phyloP scores from a whole-genome alignment of 2,797 vertebrate species.

The Rhynchotus rufescens region DNA sequence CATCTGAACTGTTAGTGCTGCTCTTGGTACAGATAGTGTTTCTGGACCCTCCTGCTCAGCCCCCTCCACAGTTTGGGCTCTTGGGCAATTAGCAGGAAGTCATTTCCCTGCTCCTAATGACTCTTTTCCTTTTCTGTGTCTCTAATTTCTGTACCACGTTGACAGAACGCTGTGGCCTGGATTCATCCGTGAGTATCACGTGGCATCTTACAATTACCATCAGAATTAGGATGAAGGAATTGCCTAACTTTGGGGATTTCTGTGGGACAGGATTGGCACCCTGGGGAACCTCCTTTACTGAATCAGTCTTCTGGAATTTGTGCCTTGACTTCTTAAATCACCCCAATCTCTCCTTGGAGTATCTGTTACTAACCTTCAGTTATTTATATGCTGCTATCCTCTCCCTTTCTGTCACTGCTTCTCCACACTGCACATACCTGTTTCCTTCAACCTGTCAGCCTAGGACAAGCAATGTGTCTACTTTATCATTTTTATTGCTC shows the following conservation, averaged over 20 bases:
- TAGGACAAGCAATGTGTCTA: slow-evolving; percentile 23
- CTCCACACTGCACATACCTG: not conserved
- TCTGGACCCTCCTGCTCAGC: not conserved
- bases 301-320: not conserved
- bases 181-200: not conserved
- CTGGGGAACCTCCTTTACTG: not conserved
- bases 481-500: slow-evolving; percentile 65
- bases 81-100: not conserved
- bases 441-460: slow-evolving; percentile 24
- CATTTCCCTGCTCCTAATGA: not conserved
- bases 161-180: not conserved
- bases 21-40: not conserved
- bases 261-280: not conserved
- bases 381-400: not conserved
- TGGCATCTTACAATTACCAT: not conserved
- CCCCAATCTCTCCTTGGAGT: not conserved
- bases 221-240: not conserved
- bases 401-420: slow-evolving; percentile 26
- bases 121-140: not conserved
- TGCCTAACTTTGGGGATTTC: not conserved
- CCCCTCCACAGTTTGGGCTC: not conserved
- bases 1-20: not conserved
- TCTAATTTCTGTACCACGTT: not conserved
- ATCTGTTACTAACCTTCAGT: not conserved
- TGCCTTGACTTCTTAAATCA: not conserved